Percentiles rank a stretch among this genome's conserved stretches.
Evolutionary conservation across 2,888 invertebrate genomes (phyloP).

Genomic region (Morpho deidamia): DNA sequence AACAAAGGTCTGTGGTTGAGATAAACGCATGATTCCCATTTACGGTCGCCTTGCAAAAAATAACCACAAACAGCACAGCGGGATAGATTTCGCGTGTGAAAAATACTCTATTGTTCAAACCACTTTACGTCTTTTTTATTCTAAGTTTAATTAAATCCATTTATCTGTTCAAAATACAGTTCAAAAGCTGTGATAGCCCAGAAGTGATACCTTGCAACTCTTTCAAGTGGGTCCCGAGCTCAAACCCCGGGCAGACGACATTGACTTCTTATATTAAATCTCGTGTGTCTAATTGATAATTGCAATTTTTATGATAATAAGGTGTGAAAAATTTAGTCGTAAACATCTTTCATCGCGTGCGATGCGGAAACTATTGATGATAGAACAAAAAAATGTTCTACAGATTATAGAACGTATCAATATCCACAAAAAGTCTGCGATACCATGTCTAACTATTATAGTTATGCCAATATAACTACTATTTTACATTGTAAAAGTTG

Average conservation of each 20-base stretch:
- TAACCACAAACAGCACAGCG: neutral
- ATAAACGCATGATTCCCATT: neutral
- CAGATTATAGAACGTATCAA: no score
- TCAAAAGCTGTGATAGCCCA: neutral
- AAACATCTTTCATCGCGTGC: no score
- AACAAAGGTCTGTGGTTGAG: neutral
- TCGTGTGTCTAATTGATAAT: no score
- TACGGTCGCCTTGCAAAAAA: neutral
- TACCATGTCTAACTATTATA: no score
- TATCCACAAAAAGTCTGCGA: no score
- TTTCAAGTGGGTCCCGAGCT: neutral
- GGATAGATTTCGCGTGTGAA: neutral
- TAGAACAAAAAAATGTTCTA: no score
- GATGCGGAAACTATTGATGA: no score
- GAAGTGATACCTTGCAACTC: neutral
- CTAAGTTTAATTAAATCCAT: neutral
- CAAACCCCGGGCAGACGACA: neutral
- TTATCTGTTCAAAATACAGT: neutral
- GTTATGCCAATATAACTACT: no score
- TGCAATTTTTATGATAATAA: no score
- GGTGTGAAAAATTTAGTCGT: no score
- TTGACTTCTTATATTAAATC: no score
- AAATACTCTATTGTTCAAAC: neutral
- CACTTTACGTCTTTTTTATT: neutral
- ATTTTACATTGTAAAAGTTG: no score